Conservation (phyloP, 2,797 vertebrate genomes). For the Protonibea diacanthus region DNA sequence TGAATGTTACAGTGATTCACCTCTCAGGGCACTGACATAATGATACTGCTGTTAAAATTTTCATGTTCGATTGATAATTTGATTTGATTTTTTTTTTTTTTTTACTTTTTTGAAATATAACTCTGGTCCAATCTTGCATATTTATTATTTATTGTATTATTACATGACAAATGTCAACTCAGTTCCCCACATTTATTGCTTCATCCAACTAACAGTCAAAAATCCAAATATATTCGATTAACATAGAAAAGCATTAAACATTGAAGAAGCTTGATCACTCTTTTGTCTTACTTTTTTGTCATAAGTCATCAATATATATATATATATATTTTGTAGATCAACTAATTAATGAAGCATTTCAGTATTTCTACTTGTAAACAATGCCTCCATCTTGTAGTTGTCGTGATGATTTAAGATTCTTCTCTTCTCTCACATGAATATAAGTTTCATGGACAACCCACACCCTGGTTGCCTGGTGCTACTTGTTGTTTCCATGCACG, state of each 20-base stretch:
- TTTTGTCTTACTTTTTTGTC: too few species aligned
- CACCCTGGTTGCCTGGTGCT: neutral
- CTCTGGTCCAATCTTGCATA: too few species aligned
- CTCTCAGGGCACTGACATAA: too few species aligned
- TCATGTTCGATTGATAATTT: too few species aligned
- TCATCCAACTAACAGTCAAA: neutral
- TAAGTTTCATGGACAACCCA: neutral
- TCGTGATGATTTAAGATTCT: neutral
- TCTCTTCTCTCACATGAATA: neutral
- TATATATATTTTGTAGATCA: neutral
- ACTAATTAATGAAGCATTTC: neutral
- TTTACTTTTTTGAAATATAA: too few species aligned
- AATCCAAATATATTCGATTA: neutral
- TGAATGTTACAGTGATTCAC: too few species aligned
- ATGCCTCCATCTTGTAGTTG: slow-evolving; percentile 4
- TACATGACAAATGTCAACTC: too few species aligned
- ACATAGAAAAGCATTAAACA: neutral
- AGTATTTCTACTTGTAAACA: neutral
- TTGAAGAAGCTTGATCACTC: neutral
- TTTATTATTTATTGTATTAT: too few species aligned
- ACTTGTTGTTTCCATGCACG: slow-evolving; percentile 1
- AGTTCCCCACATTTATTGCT: too few species aligned
- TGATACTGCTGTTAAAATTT: too few species aligned
- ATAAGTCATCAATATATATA: too few species aligned
- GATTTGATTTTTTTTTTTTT: too few species aligned